phyloP scores from a whole-genome alignment of 2,888 invertebrate species.

The Melipona bicolor region DNA sequence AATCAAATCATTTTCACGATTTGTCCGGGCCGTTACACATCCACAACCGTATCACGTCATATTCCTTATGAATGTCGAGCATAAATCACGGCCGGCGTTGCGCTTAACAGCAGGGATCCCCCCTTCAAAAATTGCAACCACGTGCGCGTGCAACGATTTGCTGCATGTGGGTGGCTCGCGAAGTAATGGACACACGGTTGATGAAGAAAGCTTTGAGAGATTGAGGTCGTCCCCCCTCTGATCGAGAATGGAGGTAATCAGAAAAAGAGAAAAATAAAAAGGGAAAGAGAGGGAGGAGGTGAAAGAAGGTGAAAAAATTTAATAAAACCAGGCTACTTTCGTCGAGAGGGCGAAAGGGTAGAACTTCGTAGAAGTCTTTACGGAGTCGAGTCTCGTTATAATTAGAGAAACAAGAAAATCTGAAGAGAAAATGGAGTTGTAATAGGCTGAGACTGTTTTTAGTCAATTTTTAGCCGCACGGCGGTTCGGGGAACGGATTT shows the following conservation, averaged over 20 bases:
- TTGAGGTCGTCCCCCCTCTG: not conserved
- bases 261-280: not conserved
- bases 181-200: not conserved
- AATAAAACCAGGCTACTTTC: not conserved
- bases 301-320: not conserved
- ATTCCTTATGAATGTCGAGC: not conserved
- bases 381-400: not conserved
- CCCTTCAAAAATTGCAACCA: conserved; percentile 6
- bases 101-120: not conserved
- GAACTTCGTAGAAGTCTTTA: not conserved
- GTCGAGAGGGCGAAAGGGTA: not conserved
- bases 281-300: fast-evolving
- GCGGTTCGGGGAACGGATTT: too few species aligned
- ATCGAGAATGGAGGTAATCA: not conserved
- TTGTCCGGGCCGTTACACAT: not conserved
- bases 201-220: not conserved
- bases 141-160: not conserved
- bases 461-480: too few species aligned
- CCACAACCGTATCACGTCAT: too few species aligned
- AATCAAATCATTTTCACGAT: not conserved
- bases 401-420: too few species aligned
- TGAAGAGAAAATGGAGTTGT: not conserved
- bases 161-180: not conserved
- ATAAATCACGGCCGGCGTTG: not conserved
- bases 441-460: not conserved